Base-by-base conservation (phyloP, 2,797 vertebrate genomes). In the Chiloscyllium punctatum region DNA sequence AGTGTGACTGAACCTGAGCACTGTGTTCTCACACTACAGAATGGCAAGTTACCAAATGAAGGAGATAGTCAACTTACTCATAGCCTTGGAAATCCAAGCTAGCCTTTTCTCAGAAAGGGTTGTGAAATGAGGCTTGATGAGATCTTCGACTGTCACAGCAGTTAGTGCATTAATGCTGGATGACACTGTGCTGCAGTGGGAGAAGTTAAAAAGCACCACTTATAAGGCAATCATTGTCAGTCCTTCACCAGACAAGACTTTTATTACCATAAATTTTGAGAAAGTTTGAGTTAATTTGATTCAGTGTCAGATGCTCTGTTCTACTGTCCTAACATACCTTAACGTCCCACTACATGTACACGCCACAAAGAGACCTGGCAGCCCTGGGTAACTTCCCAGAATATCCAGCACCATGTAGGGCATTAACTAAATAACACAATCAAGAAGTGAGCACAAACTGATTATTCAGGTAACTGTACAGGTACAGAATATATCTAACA, bases 141-240 rank as follows among this genome's bases (percentile, higher is more conserved):
- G 98, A 96, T 98, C 98, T 96, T 98, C 98, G 96, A 98, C 95
- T 0, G 98, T 98, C 87, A 98, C 98, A 0, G 98, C 98, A 84
- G 98, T 98, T 1, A 98, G 97, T 51, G 98, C 98, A 11, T 98
- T 98, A 96, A 98, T 98, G 96, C 98, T 98, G 95, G 98, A 98
- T 1, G 98, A 98, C 95, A 98, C 98, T 0, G 98, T 98, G 97
- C 98, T 98, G 96, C 7, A 95, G 13, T 18, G 88, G 88, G 88
- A n/a, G 57, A 66, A 66, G 16, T 66, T 21, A 5, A 57, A n/a
- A 66, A 5, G 57, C 88, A 91, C 33, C 88, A 62, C 66, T 91
- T n/a, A 33, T 15, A 33, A 66, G 53, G 16, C 15, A 15, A 16
- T 53, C 51, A 33, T 30, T 27, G 25, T 51, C 42, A 90, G 4